phyloP scores from a whole-genome alignment of 1,140 invertebrate genomes.

The Bradysia coprophila region DNA sequence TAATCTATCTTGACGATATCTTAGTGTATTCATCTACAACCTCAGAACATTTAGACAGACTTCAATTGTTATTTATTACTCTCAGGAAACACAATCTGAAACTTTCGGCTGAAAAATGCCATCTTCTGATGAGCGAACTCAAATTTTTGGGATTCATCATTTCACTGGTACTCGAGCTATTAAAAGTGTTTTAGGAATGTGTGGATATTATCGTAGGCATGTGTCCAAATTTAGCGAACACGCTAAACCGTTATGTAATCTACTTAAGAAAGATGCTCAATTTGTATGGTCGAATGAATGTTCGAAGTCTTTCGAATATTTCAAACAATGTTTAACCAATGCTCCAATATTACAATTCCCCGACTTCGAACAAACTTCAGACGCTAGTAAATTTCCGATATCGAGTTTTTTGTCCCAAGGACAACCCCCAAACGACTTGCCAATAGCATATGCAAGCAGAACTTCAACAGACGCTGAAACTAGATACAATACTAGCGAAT shows the following conservation, averaged over 20 bases:
- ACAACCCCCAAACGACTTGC: constrained; percentile 3
- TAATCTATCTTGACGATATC: constrained; percentile 24
- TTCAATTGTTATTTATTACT: constrained; percentile 16
- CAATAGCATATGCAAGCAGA: constrained; percentile 20
- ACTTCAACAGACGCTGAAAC: constrained; percentile 20
- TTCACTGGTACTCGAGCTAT: too few relatives aligned
- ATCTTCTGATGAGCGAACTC: constrained; percentile 23
- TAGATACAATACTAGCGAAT: constrained; percentile 23
- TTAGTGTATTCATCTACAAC: constrained; percentile 12
- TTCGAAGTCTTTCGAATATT: constrained; percentile 13
- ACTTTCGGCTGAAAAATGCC: constrained; percentile 16
- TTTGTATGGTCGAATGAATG: constrained; percentile 7
- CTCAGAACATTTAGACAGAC: constrained; percentile 11
- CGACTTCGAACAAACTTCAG: constrained; percentile 8
- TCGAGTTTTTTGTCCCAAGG: constrained; percentile 8
- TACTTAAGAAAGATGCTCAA: constrained; percentile 17
- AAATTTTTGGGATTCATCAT: constrained; percentile 24
- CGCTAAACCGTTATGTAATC: constrained; percentile 15
- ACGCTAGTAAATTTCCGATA: constrained; percentile 8
- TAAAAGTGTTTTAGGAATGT: too few relatives aligned
- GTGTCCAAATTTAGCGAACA: constrained; percentile 17
- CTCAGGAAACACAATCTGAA: constrained; percentile 20
- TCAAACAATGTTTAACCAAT: constrained; percentile 1
- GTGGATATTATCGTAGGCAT: constrained; percentile 25
- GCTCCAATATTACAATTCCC: constrained; percentile 6